These are phyloP conservation scores for Cotesia chilonis DNA, from an alignment of 1,140 invertebrate species.

Conservation along the genomic window DNA sequence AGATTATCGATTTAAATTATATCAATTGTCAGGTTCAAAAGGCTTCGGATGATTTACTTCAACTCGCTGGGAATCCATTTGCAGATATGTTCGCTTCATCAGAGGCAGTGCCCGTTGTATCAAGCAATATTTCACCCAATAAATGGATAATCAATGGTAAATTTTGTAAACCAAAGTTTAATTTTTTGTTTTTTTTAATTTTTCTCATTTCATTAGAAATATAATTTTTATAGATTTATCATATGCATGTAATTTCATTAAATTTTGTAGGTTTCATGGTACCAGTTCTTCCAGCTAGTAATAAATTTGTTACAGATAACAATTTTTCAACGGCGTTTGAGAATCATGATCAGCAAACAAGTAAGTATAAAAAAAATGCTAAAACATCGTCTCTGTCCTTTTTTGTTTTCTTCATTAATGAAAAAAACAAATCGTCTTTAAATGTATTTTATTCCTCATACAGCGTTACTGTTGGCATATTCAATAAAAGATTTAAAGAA, in stretches of 20 bases:
- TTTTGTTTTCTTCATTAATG: too few relatives aligned
- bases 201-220: conserved; percentile 38
- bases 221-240: conserved; percentile 34
- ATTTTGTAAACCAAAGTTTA: background rate
- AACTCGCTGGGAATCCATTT: conserved; percentile 87
- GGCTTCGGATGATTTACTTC: conserved; percentile 89
- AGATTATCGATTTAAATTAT: background rate
- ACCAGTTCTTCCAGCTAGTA: conserved; percentile 69
- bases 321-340: conserved; percentile 87
- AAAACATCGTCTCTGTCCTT: background rate
- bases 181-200: conserved; percentile 36
- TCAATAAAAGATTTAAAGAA: conserved; percentile 14
- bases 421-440: too few relatives aligned
- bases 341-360: conserved; percentile 72
- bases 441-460: too few relatives aligned
- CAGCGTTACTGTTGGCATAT: conserved; percentile 14
- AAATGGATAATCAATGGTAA: conserved; percentile 64
- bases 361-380: conserved; percentile 65
- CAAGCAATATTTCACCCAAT: conserved; percentile 65
- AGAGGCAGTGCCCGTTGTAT: conserved; percentile 55
- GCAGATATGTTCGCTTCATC: conserved; percentile 81
- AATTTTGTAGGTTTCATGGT: conserved; percentile 69
- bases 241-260: conserved; percentile 50
- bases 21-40: conserved; percentile 63
- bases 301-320: conserved; percentile 85